Base-by-base conservation (phyloP, 2,113 vertebrate genomes). In the Leucosticte australis region DNA sequence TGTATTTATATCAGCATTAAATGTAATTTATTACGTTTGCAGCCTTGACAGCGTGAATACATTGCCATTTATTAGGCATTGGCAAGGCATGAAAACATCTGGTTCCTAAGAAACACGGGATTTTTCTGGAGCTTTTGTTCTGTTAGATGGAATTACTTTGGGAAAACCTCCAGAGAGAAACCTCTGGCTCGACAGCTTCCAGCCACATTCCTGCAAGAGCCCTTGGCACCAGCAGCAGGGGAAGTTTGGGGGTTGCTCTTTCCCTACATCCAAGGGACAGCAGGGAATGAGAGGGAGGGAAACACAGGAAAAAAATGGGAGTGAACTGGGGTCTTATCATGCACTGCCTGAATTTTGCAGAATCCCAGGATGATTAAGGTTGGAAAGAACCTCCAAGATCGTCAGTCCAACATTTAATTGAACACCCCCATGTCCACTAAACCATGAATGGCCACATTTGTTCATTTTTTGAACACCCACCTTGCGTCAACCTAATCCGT, bases 31-130 rank as follows among this genome's bases (percentile, higher is more conserved):
- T 96, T 75, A 55, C 30, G 15, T 89, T 93, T 95, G 81, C 83
- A 93, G 80, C 80, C 87, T 41, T 83, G 89, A 96, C 87, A 87
- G 94, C 49, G 92, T n/a, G 92, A 93, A 92, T 85, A 65, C 59
- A 26, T 41, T 73, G 91, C 80, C 89, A 56, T 96, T 94, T 93
- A 93, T 97, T 81, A 94, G 70, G 52, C 37, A 12, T 5, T 97
- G 96, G 96, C 96, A 95, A 52, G 42, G 33, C 63, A 85, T 46
- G 41, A 52, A 83, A 94, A 97, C 95, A 96, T 95, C 96, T 97
- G 95, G 55, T 59, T 85, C 92, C 46, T 57, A 59, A 95, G 85
- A 90, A 97, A 94, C 8, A 5, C 5, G 12, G 87, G 26, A 13
- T 80, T 87, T 90, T 56, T 53, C 93, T 91, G 76, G 74, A 91